Conservation (phyloP, 2,888 invertebrate species). For the Entomobrya multifasciata region DNA sequence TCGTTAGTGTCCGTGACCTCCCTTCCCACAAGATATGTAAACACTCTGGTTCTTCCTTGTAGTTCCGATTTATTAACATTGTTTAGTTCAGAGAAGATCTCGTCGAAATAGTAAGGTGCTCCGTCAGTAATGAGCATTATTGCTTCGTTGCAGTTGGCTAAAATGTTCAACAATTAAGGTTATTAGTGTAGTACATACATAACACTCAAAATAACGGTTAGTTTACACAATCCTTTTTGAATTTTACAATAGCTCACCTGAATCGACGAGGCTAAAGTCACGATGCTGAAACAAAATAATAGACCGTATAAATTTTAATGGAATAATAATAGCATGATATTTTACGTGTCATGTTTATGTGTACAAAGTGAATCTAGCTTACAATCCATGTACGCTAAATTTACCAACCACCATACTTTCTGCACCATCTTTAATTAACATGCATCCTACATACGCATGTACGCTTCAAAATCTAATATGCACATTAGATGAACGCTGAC, state of each 20-base stretch:
- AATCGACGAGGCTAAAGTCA: conserved; percentile 84
- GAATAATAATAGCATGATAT: no score
- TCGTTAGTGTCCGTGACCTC: conserved; percentile 96
- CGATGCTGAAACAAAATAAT: conserved; percentile 82
- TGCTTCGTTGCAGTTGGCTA: conserved; percentile 96
- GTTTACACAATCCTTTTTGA: not conserved
- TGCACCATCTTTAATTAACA: no score
- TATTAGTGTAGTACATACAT: no score
- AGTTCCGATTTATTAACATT: conserved; percentile 84
- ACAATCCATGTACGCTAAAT: no score
- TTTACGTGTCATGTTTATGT: no score
- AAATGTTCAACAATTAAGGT: not conserved
- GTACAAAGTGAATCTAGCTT: no score
- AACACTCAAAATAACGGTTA: no score
- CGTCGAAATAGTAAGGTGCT: conserved; percentile 93
- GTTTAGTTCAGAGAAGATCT: conserved; percentile 90
- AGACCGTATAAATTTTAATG: not conserved
- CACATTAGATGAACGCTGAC: no score
- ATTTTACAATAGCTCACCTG: conserved; percentile 80
- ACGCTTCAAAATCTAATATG: no score
- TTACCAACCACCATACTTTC: no score
- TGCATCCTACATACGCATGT: no score
- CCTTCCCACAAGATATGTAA: conserved; percentile 98
- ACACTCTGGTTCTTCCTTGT: conserved; percentile 92
- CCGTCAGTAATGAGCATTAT: conserved; percentile 93